Conservation (phyloP, 2,888 invertebrate genomes). For the Heliconius erato region DNA sequence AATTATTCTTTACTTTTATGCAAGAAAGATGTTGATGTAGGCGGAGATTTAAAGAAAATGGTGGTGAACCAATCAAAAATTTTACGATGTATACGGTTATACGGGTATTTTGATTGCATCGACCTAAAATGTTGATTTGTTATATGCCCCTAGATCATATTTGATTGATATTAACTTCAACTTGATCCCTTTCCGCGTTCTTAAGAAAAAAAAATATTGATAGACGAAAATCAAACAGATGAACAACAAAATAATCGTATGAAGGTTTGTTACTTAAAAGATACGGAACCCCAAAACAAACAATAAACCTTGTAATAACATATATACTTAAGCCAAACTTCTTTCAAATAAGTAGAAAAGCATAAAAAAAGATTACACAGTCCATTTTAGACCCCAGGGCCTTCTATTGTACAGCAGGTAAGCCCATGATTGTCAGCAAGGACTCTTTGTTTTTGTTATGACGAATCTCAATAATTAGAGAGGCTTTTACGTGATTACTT, state of each 20-base stretch:
- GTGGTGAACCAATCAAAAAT: not conserved
- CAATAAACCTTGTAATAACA: too few species aligned
- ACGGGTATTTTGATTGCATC: too few species aligned
- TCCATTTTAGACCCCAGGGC: not conserved
- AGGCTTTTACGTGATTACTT: constrained; percentile 18
- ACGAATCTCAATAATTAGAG: not conserved
- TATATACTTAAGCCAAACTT: not conserved
- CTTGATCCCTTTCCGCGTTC: too few species aligned
- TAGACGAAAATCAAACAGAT: too few species aligned
- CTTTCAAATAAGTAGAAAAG: not conserved
- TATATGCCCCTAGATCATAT: too few species aligned
- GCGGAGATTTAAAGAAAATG: not conserved
- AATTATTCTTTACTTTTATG: not conserved
- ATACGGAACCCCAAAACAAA: too few species aligned
- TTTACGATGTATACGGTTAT: not conserved
- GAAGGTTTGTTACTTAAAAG: too few species aligned
- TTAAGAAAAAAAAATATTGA: too few species aligned
- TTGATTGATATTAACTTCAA: too few species aligned
- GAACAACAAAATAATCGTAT: too few species aligned
- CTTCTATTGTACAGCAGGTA: constrained; percentile 18
- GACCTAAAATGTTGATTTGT: too few species aligned
- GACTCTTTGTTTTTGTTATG: constrained; percentile 8
- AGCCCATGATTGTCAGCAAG: not conserved
- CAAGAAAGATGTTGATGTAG: not conserved
- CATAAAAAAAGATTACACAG: constrained; percentile 8